Percentiles rank a stretch among this genome's conserved stretches.
Evolutionary conservation across 2,888 invertebrate genomes (phyloP).

Genomic region (Muschampia plurimacula): DNA sequence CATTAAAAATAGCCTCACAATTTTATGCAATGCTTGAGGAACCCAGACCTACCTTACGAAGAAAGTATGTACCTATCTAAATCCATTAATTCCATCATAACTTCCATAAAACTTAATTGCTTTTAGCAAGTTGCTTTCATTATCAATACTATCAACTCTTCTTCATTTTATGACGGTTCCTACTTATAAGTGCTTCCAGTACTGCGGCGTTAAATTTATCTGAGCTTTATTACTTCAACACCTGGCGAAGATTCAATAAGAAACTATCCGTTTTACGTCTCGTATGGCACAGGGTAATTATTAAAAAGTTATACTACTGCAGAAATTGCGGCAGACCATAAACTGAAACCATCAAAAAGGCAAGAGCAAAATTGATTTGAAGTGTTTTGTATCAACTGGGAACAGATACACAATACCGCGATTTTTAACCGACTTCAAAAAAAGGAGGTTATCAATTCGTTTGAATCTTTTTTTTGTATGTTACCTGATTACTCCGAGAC

Average conservation of each 20-base stretch:
- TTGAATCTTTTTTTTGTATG: no score
- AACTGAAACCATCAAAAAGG: conserved; percentile 65
- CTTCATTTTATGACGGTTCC: conserved; percentile 6
- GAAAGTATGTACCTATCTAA: not conserved
- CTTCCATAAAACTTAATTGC: conserved; percentile 10
- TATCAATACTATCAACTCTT: conserved; percentile 9
- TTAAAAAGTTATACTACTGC: conserved; percentile 71
- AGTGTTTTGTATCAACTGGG: conserved; percentile 73
- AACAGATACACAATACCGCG: conserved; percentile 55
- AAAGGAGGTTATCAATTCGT: no score
- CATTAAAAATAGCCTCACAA: no score
- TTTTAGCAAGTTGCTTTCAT: not conserved
- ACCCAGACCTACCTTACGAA: conserved; percentile 1
- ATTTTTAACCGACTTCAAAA: conserved; percentile 5
- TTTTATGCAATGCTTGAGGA: not conserved
- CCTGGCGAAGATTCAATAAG: conserved; percentile 76
- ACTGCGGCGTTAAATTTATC: conserved; percentile 33
- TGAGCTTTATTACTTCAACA: conserved; percentile 62
- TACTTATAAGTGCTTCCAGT: conserved; percentile 12
- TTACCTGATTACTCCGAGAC: no score
- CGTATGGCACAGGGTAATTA: conserved; percentile 61
- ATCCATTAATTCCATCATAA: not conserved
- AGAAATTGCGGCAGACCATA: conserved; percentile 55
- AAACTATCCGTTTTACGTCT: conserved; percentile 69
- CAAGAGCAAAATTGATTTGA: conserved; percentile 72